phyloP scores from a whole-genome alignment of 2,113 vertebrate genomes.

The Eclectus roratus region DNA sequence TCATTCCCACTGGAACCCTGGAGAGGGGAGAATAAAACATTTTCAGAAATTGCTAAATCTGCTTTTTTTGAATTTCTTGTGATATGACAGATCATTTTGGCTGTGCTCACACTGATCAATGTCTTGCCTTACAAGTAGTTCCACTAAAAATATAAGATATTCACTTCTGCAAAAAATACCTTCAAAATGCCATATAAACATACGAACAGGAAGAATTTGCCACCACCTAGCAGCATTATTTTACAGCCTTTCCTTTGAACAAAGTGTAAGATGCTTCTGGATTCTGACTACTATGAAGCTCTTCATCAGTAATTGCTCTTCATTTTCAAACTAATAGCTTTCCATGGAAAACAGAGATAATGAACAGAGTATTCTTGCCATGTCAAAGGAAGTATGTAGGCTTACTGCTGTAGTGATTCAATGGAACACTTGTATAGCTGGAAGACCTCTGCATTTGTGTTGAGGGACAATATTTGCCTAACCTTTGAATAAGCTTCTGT shows the following conservation, averaged over 20 bases:
- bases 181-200: background rate
- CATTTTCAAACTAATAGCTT: background rate
- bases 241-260: background rate
- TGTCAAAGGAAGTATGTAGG: too few relatives aligned
- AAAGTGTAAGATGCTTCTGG: background rate
- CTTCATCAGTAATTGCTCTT: background rate
- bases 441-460: background rate
- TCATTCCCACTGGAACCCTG: background rate
- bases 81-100: background rate
- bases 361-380: background rate
- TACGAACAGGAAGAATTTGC: background rate
- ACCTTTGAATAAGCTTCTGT: background rate
- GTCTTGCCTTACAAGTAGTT: background rate
- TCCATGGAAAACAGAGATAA: background rate
- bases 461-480: background rate
- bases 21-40: slow-evolving; percentile 1
- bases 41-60: background rate
- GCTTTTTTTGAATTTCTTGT: background rate
- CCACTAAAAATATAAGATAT: background rate
- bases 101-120: background rate
- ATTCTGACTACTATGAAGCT: background rate
- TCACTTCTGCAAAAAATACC: background rate
- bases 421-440: background rate
- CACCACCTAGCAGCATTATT: background rate
- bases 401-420: background rate